Base-by-base conservation (phyloP, 1,140 invertebrate species). In the Psilanteris sp. region DNA sequence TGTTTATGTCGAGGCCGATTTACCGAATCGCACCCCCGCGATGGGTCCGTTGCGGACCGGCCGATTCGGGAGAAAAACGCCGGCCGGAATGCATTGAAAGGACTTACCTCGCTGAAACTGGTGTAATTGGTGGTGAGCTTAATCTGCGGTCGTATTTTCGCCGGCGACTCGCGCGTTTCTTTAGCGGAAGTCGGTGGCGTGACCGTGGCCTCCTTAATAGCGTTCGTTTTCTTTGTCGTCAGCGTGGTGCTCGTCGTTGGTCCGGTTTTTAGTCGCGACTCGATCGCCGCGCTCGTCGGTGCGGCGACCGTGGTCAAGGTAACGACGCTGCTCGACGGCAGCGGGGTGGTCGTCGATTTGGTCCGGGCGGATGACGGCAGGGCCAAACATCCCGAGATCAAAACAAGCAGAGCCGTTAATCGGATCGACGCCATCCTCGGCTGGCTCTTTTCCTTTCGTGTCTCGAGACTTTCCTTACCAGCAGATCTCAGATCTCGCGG, bases 91-190 rank as follows among this genome's bases (percentile, higher is more conserved):
- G n/a, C n/a, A n/a, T n/a, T n/a, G n/a, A n/a, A 48, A 36, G 26
- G 10, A 83, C 89, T 90, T 78, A 90, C 90, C 89, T 91, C 90
- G 61, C 87, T 88, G 32, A 89, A 87, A 66, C 86, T 90, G 32
- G 83, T 86, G 73, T 87, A 89, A 77, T 88, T 89, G 22, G 89
- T 89, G 3, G 88, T 88, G 11, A 90, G 83, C 80, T 90, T 90
- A 59, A 90, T 89, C 78, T 90, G 89, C 26, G 90, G 89, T 76
- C 90, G 89, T 79, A 87, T 87, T 76, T 87, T 89, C 3, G 79
- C 81, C 1, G 85, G 80, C 5, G 86, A 87, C 57, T 90, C 90
- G 18, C 90, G 85, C 2, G 89, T 89, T 75, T 90, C 90, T 73
- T 90, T 89, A n/a, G 87, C 79, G 20, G 79, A 82, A 36, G 79